A percentile compares a stretch with the other conserved stretches of the same genome.
Conservation (phyloP, 2,113 vertebrate species). For the Spilogale gracilis region DNA sequence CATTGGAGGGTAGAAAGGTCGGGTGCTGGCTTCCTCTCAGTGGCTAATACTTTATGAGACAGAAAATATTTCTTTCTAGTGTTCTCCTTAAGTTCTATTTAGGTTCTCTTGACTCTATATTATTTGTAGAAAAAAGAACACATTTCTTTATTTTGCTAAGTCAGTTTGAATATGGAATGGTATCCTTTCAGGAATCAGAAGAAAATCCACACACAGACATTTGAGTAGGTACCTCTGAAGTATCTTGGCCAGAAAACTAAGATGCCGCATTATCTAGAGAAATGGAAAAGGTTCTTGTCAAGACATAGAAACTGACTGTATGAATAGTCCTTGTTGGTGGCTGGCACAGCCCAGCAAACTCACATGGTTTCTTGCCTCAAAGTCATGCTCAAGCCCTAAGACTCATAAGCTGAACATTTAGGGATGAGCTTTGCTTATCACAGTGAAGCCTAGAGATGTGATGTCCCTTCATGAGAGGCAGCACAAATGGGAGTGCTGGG, state of each 20-base stretch:
- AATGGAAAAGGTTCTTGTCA: not conserved
- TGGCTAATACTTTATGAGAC: not conserved
- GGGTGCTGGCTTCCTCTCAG: not conserved
- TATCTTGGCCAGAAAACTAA: not conserved
- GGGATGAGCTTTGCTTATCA: not conserved
- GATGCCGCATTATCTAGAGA: not conserved
- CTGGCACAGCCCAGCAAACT: not conserved
- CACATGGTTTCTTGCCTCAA: not conserved
- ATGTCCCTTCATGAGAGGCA: not conserved
- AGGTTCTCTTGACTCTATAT: not conserved
- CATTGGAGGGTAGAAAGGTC: not conserved
- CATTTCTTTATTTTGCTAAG: not conserved
- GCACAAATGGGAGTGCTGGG: not conserved
- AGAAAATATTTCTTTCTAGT: not conserved
- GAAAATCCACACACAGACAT: not conserved
- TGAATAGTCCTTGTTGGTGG: not conserved
- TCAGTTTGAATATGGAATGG: not conserved
- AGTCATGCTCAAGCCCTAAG: not conserved
- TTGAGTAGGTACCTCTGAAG: not conserved
- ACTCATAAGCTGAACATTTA: not conserved
- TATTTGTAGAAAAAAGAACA: not conserved
- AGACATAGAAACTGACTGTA: not conserved
- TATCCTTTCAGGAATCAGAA: not conserved
- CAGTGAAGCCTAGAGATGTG: not conserved
- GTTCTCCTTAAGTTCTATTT: not conserved